Percentiles rank a stretch among this genome's conserved stretches.
phyloP scores from a whole-genome alignment of 2,797 vertebrate genomes.

The Aselliscus stoliczkanus region DNA sequence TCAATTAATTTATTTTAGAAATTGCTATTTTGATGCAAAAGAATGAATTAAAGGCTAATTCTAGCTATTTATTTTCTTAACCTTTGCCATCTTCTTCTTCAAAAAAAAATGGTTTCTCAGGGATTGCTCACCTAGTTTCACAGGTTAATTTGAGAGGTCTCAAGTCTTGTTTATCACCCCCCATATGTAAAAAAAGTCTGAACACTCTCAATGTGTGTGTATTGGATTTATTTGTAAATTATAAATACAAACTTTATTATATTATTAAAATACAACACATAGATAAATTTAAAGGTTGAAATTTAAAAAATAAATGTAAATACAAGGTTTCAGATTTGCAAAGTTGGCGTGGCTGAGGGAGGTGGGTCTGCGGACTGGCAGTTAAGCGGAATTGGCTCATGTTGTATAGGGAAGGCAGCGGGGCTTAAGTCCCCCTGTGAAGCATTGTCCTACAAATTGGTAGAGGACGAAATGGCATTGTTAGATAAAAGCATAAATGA shows the following conservation, averaged over 20 bases:
- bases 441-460: slow-evolving; percentile 61
- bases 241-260: not conserved
- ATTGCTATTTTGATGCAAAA: not conserved
- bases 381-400: fast-evolving
- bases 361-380: fast-evolving
- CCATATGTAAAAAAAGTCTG: not conserved
- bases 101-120: not conserved
- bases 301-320: not conserved
- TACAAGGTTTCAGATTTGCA: too few species aligned
- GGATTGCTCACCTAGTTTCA: not conserved
- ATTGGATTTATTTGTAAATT: not conserved
- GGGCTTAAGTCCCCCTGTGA: not conserved
- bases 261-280: not conserved
- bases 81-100: not conserved
- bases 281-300: not conserved
- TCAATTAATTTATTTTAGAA: not conserved
- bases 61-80: not conserved
- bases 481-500: slow-evolving; percentile 87
- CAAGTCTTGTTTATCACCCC: not conserved
- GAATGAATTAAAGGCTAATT: not conserved
- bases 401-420: not conserved
- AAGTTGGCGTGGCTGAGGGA: not conserved
- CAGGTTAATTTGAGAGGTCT: not conserved
- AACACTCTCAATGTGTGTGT: not conserved
- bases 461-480: slow-evolving; percentile 74